Base-by-base conservation (phyloP, 1,140 invertebrate species). In the Euschistus heros region DNA sequence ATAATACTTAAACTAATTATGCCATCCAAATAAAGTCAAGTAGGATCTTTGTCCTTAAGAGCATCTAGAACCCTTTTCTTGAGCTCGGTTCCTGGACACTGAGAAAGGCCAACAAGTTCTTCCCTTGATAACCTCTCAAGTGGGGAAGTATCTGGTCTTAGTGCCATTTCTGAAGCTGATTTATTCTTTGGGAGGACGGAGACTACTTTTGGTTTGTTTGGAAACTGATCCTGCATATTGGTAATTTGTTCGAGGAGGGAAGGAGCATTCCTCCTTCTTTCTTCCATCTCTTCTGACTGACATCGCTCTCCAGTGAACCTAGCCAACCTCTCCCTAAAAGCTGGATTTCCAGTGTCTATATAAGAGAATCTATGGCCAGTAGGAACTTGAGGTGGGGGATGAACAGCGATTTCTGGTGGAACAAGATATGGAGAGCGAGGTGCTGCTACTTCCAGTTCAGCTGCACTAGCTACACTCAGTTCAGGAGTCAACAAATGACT, bases 401-500 rank as follows among this genome's bases (percentile, higher is more conserved):
- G 54, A 55, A 67, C 42, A 54, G 62, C n/a, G 14, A 64, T 66
- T 52, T 66, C 63, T 30, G 66, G 57, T 26, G 55, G 64, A 62
- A 65, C 60, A 47, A 70, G 52, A 46, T 50, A 57, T 57, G 54
- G 54, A 17, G 54, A 57, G 5, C 54, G 54, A 26, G 20, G 20
- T 14, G 55, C 59, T 50, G 17, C 55, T 22, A 26, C 17, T 18
- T 30, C 63, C 18, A 54, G 63, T 27, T 64, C 37, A 27, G 18
- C 63, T 13, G 50, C 46, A 54, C 46, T 46, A 2, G 20, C 44
- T 6, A 33, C 63, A 26, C 64, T 60, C 4, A 60, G 20, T 17
- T 66, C 67, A 14, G 63, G 42, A 8, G 63, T 65, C 44, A 68
- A 26, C 47, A 79, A 68, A 67, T 79, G 75, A 70, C 77, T 78